phyloP scores from a whole-genome alignment of 2,113 vertebrate genomes.

The Pteronura brasiliensis region DNA sequence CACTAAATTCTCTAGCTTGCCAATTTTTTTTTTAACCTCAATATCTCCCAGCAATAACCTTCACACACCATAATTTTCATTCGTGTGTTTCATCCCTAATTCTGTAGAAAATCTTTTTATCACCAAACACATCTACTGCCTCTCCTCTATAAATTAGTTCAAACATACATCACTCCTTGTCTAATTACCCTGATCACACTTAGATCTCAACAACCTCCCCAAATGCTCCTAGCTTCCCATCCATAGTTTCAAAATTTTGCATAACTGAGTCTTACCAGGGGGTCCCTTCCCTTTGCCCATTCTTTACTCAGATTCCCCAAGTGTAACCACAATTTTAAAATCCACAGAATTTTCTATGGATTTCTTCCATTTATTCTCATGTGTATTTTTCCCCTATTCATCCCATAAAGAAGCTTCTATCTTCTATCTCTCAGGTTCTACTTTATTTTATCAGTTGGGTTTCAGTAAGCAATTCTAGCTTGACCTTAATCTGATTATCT shows the following conservation, averaged over 20 bases:
- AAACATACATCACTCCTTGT: background rate
- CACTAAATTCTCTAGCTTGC: background rate
- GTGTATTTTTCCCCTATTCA: background rate
- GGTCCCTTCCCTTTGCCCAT: background rate
- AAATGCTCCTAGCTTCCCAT: background rate
- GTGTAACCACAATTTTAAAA: background rate
- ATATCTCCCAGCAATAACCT: background rate
- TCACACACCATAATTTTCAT: conserved; percentile 5
- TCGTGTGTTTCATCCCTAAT: background rate
- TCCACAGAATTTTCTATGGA: background rate
- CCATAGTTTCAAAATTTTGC: background rate
- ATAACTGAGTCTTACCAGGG: background rate
- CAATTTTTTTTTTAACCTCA: conserved; percentile 23
- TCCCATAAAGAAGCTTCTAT: background rate
- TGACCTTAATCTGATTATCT: background rate
- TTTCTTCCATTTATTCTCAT: background rate
- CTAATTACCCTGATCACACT: background rate
- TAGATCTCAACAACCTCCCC: background rate
- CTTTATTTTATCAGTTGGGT: background rate
- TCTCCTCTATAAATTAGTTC: conserved; percentile 1
- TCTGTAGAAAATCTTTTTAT: conserved; percentile 15
- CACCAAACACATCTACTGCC: background rate
- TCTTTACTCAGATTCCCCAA: background rate
- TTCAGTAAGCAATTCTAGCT: background rate
- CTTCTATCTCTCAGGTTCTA: background rate